A percentile compares a stretch with the other conserved stretches of the same genome.
These are phyloP conservation scores for Acanthopagrus latus DNA, from an alignment of 2,797 vertebrate species.

Conservation along the genomic window DNA sequence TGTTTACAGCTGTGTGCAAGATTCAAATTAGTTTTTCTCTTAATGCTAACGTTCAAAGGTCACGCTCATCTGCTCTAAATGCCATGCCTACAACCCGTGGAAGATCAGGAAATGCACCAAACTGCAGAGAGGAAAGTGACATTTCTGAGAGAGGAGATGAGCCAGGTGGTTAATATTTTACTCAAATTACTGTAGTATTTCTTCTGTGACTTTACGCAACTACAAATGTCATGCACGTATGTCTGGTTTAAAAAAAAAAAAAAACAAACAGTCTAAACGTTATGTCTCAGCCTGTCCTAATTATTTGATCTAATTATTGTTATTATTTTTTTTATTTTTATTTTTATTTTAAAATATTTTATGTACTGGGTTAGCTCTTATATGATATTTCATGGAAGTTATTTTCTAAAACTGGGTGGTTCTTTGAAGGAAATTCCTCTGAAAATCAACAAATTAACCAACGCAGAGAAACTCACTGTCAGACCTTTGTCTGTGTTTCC, in stretches of 20 bases:
- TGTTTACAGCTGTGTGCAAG: slow-evolving; percentile 63
- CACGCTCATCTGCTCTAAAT: slow-evolving; percentile 68
- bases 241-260: neutral
- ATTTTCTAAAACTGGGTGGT: neutral
- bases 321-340: neutral
- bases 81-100: slow-evolving; percentile 53
- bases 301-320: neutral
- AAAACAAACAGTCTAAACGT: neutral
- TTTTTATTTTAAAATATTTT: too few species aligned
- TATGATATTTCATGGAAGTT: neutral
- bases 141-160: slow-evolving; percentile 55
- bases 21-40: slow-evolving; percentile 68
- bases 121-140: slow-evolving; percentile 63
- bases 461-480: neutral
- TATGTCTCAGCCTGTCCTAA: neutral
- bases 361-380: neutral
- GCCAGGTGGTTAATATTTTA: slow-evolving; percentile 44
- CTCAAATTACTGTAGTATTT: slow-evolving; percentile 3
- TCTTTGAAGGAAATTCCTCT: neutral
- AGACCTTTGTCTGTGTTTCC: neutral
- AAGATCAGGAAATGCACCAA: slow-evolving; percentile 71
- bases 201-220: neutral
- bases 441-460: neutral
- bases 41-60: slow-evolving; percentile 68
- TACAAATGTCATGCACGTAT: neutral